Evolutionary conservation across 2,888 invertebrate genomes (phyloP).

Genomic region (Scelioninae gen. 2): DNA sequence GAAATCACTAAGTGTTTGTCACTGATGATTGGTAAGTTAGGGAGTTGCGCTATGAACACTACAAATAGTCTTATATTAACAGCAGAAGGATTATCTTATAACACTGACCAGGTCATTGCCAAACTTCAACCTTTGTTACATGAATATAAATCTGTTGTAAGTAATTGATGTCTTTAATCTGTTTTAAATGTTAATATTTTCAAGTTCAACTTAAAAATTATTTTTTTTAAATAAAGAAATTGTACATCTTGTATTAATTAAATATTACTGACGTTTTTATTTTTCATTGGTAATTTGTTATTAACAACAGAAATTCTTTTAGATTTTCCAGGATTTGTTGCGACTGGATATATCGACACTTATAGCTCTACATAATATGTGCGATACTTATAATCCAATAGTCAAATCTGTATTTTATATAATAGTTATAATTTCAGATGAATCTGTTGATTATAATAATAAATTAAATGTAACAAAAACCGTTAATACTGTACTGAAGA

Average conservation of each 20-base stretch:
- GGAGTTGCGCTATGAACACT: conserved; percentile 67
- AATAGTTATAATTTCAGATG: conserved; percentile 74
- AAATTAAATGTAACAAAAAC: conserved; percentile 59
- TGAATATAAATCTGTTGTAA: conserved; percentile 67
- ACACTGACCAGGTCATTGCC: conserved; percentile 71
- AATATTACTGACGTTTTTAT: too few relatives aligned
- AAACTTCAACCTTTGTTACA: conserved; percentile 58
- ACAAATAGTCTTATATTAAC: conserved; percentile 69
- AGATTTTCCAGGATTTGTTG: conserved; percentile 70
- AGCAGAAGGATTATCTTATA: conserved; percentile 71
- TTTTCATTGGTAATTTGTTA: background rate
- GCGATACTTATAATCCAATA: conserved; percentile 77
- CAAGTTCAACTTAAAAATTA: too few relatives aligned
- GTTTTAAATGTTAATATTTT: too few relatives aligned
- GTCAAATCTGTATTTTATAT: conserved; percentile 74
- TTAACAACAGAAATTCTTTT: conserved; percentile 52
- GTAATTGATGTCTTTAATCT: too few relatives aligned
- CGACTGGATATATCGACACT: conserved; percentile 66
- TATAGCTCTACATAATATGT: conserved; percentile 78
- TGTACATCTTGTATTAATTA: too few relatives aligned
- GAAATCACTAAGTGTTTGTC: conserved; percentile 68
- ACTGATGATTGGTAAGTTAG: conserved; percentile 68
- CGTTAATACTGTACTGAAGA: conserved; percentile 71
- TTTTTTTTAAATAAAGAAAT: too few relatives aligned
- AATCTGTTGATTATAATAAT: conserved; percentile 60